Base-by-base conservation (phyloP, 2,797 vertebrate genomes). In the Eidolon dupreanum region DNA sequence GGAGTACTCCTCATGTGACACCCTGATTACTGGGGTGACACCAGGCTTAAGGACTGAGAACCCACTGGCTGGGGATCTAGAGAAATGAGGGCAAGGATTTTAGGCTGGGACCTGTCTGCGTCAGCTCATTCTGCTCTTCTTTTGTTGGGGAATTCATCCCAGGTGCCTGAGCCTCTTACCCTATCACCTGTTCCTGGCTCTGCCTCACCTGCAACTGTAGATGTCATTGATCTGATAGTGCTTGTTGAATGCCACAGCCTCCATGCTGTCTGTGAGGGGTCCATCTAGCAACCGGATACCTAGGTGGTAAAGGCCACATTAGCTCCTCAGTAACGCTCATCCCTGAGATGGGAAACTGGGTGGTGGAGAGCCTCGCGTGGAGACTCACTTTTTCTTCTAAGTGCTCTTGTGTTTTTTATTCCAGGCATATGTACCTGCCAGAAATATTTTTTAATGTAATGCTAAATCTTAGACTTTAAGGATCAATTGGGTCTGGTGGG, bases 181-280 rank as follows among this genome's bases (percentile, higher is more conserved):
- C 46, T 55, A 66, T 73, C 59, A 46, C 68, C 55, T 16, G 73
- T 11, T 19, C 78, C 31, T 26, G 73, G 83, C 96, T 19, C 73
- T 8, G 68, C n/a, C 94, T 97, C 94, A 99, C 99, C 99, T 99
- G 99, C 99, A 99, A 98, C 99, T 99, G 98, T 99, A 99, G 98
- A 99, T 99, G 97, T 99, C 99, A 0, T 99, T 99, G 98, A 99
- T 99, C 98, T 99, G 99, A 97, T 99, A 99, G 98, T 99, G 99
- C 97, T 99, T 99, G 98, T 99, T 99, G 98, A 99, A 99, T 1
- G 99, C 99, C 5, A 99, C 98, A 0, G 99, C 99, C 98, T 99
- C 99, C 98, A 99, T 99, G 98, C 99, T 99, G 98, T 99, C 99
- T 0, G 99, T 99, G 59, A 99, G 99, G 0, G 99, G 99, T 53